These are phyloP conservation scores for Mirounga angustirostris DNA, from an alignment of 2,113 vertebrate genomes.

Conservation along the genomic window DNA sequence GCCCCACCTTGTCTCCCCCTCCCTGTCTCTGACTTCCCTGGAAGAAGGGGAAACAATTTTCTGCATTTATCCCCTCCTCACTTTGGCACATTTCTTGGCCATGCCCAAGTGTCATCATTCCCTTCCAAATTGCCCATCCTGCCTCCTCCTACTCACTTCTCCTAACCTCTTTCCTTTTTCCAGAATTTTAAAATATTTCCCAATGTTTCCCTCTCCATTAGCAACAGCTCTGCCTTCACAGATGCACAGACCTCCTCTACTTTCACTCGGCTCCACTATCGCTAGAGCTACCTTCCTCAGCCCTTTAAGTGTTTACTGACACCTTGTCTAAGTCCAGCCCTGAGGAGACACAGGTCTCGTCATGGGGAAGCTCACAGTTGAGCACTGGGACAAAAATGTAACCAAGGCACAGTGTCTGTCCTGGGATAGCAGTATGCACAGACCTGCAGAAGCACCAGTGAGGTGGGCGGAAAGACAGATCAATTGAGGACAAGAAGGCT, in stretches of 20 bases:
- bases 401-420: not conserved
- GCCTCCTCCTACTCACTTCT: not conserved
- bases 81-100: not conserved
- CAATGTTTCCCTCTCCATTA: not conserved
- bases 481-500: not conserved
- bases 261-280: not conserved
- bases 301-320: not conserved
- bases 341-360: not conserved
- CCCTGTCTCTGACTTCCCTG: not conserved
- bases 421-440: not conserved
- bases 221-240: not conserved
- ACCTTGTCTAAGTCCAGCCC: not conserved
- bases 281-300: not conserved
- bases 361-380: not conserved
- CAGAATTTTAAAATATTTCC: constrained; percentile 16
- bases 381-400: not conserved
- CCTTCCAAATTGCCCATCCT: not conserved
- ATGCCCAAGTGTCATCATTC: not conserved
- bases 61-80: not conserved
- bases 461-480: not conserved
- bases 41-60: not conserved
- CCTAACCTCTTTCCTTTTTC: not conserved
- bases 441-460: not conserved
- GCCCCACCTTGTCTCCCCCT: not conserved
- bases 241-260: not conserved